Evolutionary conservation across 1,140 invertebrate species (phyloP).

Genomic region (Ceratina japonica): DNA sequence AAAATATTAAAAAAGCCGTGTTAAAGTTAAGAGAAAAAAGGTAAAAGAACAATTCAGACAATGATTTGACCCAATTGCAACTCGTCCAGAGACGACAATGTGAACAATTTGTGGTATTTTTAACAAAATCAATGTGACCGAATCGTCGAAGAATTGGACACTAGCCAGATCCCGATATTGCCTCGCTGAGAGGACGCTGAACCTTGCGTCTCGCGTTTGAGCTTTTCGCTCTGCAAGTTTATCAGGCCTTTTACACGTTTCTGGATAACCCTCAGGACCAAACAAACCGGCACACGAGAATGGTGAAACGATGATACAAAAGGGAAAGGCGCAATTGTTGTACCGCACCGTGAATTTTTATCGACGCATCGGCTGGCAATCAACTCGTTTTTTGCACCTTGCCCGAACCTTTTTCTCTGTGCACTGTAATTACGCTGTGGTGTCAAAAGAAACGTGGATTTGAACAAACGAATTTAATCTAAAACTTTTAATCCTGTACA

Average conservation of each 20-base stretch:
- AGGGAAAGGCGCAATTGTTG: background rate
- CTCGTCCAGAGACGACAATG: background rate
- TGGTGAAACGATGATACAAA: conserved; percentile 29
- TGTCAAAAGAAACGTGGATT: background rate
- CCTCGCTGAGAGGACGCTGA: conserved; percentile 28
- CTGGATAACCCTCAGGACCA: conserved; percentile 15
- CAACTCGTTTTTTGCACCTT: conserved; percentile 8
- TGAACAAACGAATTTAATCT: too few relatives aligned
- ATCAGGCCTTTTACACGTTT: conserved; percentile 55
- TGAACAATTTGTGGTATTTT: conserved; percentile 52
- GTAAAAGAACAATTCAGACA: conserved; percentile 1
- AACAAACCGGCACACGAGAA: conserved; percentile 45
- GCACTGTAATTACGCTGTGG: background rate
- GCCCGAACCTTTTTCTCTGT: background rate
- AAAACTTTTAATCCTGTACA: too few relatives aligned
- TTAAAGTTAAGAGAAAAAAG: background rate
- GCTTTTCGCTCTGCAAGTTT: conserved; percentile 44
- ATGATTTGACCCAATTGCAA: conserved; percentile 4
- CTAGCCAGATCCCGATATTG: conserved; percentile 54
- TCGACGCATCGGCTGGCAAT: conserved; percentile 32
- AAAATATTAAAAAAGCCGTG: background rate
- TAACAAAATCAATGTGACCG: conserved; percentile 54
- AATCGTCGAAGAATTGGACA: conserved; percentile 55
- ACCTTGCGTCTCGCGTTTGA: background rate
- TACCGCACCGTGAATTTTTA: conserved; percentile 11